Percentiles rank a stretch among this genome's conserved stretches.
These are phyloP conservation scores for Molossus molossus DNA, from an alignment of 2,797 vertebrate species.

Conservation along the genomic window DNA sequence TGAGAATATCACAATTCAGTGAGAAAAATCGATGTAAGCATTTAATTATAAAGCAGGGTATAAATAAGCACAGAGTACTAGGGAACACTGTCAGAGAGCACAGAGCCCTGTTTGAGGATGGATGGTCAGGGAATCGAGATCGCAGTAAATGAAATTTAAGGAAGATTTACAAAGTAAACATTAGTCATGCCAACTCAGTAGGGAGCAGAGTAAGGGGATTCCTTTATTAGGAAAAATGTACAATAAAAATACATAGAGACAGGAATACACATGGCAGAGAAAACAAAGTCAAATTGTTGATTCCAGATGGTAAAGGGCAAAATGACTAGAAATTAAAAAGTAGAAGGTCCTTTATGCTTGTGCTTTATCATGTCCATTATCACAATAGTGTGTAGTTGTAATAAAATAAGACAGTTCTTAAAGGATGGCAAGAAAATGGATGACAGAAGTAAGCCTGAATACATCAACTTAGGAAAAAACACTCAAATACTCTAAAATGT, in stretches of 20 bases:
- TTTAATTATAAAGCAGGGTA: neutral
- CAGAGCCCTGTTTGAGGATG: neutral
- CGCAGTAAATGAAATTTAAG: neutral
- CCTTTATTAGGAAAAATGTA: neutral
- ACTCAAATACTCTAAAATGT: neutral
- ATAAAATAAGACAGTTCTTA: neutral
- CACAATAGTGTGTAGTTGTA: neutral
- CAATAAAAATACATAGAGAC: neutral
- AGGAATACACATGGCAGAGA: neutral
- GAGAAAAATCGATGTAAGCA: neutral
- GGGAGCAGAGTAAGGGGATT: neutral
- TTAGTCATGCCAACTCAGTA: neutral
- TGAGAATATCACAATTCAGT: neutral
- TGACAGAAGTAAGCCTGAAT: neutral
- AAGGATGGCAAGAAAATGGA: conserved; percentile 34
- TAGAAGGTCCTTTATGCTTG: neutral
- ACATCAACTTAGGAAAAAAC: neutral
- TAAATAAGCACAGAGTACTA: neutral
- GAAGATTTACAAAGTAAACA: neutral
- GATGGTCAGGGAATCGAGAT: neutral
- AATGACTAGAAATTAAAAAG: neutral
- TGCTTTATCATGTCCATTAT: neutral
- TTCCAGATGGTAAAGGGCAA: neutral
- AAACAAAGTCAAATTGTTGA: neutral
- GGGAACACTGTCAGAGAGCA: neutral